Evolutionary conservation across 2,888 invertebrate genomes (phyloP), one percentile per base, ranked within the genome.

Genomic region (Unio delphinus): DNA sequence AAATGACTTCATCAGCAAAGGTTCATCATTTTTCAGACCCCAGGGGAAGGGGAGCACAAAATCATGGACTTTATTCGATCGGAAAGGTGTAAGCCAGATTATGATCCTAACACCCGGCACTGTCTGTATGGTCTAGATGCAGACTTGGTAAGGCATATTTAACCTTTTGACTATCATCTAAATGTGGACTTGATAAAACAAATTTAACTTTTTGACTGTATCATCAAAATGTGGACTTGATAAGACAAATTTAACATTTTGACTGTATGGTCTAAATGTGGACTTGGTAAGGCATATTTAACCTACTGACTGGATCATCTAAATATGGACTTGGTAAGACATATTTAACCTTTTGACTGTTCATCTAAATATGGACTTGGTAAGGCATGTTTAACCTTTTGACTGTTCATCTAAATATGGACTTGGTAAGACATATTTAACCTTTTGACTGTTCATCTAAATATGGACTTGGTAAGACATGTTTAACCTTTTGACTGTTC

Each of bases 1-100:
- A 45, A 1, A 58, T 58, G 11, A n/a, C 20, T 23, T 58, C 62
- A 28, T 62, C 56, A 66, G 20, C 60, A 67, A 17, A 23, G 45
- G n/a, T 55, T 59, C n/a, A 64, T 23, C 58, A 28, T 70, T 34
- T 86, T 87, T 54, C 73, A 91, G 92, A 91, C 96, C 3, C 98
- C 98, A 1, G 99, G 99, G 0, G 99, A 99, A 92, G 99, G 98
- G 1, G 98, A 98, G 90, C 98, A 98, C 89, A 99, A 99, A 91
- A 97, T 99, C 75, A 98, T 99, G 98, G 99, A 99, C 90, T 99
- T 96, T 88, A 98, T 99, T 81, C 93, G 99, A 4, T 89, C 89
- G 70, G 92, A 96, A 85, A 95, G 96, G 83, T 93, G 96, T 0
- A 94, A 95, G 88, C 93, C 95, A 0, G 94, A 93, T 73, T 97